These are phyloP conservation scores for Phoronis australis DNA, from an alignment of 2,888 invertebrate species.

Conservation along the genomic window DNA sequence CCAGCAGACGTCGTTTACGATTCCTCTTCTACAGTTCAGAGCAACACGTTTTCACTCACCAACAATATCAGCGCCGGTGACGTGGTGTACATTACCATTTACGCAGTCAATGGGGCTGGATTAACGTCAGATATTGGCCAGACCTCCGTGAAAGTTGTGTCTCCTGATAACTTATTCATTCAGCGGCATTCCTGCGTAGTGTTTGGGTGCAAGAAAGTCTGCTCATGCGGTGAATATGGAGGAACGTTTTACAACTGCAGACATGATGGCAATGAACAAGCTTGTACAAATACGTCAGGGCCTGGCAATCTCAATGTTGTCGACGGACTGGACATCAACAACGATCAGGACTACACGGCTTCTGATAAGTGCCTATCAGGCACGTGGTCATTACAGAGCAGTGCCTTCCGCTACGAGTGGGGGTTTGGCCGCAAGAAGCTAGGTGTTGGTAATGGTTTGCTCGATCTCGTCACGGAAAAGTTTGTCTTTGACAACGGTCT, in stretches of 20 bases:
- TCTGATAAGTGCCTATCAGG: neutral
- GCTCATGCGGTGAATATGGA: conserved; percentile 17
- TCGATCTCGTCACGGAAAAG: conserved; percentile 10
- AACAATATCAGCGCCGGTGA: conserved; percentile 5
- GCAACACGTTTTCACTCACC: neutral
- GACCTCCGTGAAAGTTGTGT: neutral
- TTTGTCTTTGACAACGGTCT: conserved; percentile 19
- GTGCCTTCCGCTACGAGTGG: conserved; percentile 19
- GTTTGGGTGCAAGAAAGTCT: conserved; percentile 16
- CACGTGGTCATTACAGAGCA: too few relatives aligned
- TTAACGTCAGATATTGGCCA: conserved; percentile 11
- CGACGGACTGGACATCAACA: neutral
- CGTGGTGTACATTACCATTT: neutral
- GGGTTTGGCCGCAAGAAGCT: conserved; percentile 15
- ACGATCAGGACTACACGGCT: neutral
- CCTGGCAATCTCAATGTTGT: too few relatives aligned
- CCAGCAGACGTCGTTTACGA: neutral
- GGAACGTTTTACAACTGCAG: neutral
- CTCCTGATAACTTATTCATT: conserved; percentile 2
- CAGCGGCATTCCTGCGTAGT: conserved; percentile 16
- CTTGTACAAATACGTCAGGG: too few relatives aligned
- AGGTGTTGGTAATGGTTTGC: conserved; percentile 16
- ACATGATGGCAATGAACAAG: neutral
- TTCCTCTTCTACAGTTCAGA: too few relatives aligned
- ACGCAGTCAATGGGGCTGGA: conserved; percentile 1